Evolutionary conservation across 30 jellyfish, hydroid and myxozoan species (phyloP).

Genomic region (Aurelia aurita): DNA sequence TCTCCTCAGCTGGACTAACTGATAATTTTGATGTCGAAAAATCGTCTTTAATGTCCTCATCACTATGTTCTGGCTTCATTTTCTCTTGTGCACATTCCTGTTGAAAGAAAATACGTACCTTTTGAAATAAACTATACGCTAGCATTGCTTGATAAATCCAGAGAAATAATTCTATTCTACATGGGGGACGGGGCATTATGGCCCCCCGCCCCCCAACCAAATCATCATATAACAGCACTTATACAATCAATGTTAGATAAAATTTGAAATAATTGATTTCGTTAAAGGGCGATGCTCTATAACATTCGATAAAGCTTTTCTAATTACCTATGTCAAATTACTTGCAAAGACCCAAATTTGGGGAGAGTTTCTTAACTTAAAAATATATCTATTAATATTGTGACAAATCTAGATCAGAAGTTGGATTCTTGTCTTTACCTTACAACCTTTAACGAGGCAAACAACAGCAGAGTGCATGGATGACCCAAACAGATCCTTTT

Average conservation of each 20-base stretch:
- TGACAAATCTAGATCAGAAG: too few relatives aligned
- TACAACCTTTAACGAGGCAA: slow-evolving; percentile 68
- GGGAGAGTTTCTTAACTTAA: too few relatives aligned
- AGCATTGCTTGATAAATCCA: background rate
- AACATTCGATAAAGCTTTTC: too few relatives aligned
- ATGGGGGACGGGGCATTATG: too few relatives aligned
- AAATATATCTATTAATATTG: too few relatives aligned
- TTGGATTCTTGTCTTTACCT: slow-evolving; percentile 69
- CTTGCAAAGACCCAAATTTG: too few relatives aligned
- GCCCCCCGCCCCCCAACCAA: too few relatives aligned
- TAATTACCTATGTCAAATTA: too few relatives aligned
- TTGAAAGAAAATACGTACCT: background rate
- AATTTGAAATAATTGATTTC: too few relatives aligned
- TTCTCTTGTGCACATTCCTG: slow-evolving; percentile 56
- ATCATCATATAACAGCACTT: too few relatives aligned
- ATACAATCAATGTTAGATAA: too few relatives aligned
- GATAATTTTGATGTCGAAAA: background rate
- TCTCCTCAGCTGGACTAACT: background rate
- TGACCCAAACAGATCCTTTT: slow-evolving; percentile 33
- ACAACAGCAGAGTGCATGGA: slow-evolving; percentile 61
- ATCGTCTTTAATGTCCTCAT: background rate
- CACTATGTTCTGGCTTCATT: background rate
- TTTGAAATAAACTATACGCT: background rate
- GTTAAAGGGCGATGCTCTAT: too few relatives aligned
- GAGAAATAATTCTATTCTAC: background rate